These are phyloP conservation scores for Diarsia mendica DNA, from an alignment of 2,888 invertebrate genomes.

Conservation along the genomic window DNA sequence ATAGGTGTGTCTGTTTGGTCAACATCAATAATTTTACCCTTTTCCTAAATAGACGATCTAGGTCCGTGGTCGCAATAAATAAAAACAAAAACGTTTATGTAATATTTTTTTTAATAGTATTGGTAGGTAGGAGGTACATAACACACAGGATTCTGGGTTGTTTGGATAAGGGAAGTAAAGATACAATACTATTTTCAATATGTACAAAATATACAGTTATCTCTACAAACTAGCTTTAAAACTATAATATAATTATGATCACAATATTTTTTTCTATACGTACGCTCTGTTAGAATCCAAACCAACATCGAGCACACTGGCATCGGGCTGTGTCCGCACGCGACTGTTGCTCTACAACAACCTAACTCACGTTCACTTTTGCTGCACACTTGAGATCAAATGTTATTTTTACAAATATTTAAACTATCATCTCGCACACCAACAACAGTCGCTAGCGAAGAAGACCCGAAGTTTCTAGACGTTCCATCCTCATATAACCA, in stretches of 20 bases:
- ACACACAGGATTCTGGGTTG: slow-evolving; percentile 90
- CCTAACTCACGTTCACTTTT: slow-evolving; percentile 86
- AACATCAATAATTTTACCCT: neutral
- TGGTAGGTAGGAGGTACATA: slow-evolving; percentile 91
- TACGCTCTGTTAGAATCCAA: slow-evolving; percentile 82
- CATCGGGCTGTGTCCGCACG: slow-evolving; percentile 74
- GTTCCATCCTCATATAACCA: slow-evolving; percentile 71
- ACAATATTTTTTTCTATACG: slow-evolving; percentile 89
- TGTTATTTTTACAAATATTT: slow-evolving; percentile 88
- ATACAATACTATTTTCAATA: slow-evolving; percentile 91
- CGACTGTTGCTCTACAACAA: slow-evolving; percentile 81
- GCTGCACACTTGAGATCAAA: slow-evolving; percentile 90
- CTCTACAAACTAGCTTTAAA: slow-evolving; percentile 87
- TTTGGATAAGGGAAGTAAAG: slow-evolving; percentile 90
- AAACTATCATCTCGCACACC: slow-evolving; percentile 87
- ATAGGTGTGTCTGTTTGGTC: neutral
- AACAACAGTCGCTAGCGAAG: slow-evolving; percentile 81
- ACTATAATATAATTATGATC: slow-evolving; percentile 90
- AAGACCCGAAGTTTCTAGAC: slow-evolving; percentile 65
- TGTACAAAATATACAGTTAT: slow-evolving; percentile 91
- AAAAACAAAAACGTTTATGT: slow-evolving; percentile 82
- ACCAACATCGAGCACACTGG: slow-evolving; percentile 73
- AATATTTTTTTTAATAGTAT: slow-evolving; percentile 91
- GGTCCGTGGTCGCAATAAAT: slow-evolving; percentile 39
- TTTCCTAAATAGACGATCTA: neutral